Percentiles rank a stretch among this genome's conserved stretches.
Conservation (phyloP, 2,113 vertebrate species). For the Ciconia boyciana region DNA sequence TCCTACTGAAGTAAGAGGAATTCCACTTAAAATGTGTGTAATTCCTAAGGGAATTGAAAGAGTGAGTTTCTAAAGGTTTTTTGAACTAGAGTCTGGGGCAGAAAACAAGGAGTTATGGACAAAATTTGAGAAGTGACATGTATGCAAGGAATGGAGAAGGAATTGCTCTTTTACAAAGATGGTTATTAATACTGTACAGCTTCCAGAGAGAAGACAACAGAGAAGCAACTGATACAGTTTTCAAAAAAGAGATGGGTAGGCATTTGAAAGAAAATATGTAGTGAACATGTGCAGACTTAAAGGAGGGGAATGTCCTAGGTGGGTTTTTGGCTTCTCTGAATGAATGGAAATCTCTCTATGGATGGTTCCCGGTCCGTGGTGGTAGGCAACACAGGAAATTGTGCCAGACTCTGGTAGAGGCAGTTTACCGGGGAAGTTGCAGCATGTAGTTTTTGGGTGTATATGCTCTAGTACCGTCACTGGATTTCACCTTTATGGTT, state of each 20-base stretch:
- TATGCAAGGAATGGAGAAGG: background rate
- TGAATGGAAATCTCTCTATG: conserved; percentile 28
- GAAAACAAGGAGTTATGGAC: background rate
- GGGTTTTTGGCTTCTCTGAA: background rate
- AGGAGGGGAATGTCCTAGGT: background rate
- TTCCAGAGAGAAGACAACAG: background rate
- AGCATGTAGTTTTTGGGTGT: conserved; percentile 50
- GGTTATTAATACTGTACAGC: background rate
- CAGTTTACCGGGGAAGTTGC: background rate
- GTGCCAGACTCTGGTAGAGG: conserved; percentile 6
- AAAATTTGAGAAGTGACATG: background rate
- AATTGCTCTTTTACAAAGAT: background rate
- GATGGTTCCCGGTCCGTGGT: conserved; percentile 58
- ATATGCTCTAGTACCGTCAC: conserved; percentile 62
- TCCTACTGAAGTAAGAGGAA: background rate
- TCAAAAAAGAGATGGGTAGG: background rate
- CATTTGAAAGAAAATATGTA: background rate
- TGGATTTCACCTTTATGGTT: conserved; percentile 58
- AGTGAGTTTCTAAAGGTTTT: background rate
- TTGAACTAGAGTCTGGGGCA: background rate
- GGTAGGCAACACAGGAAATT: conserved; percentile 26
- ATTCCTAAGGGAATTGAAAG: background rate
- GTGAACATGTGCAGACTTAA: background rate
- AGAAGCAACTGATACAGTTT: background rate
- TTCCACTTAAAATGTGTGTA: background rate